Conservation (phyloP, 2,797 vertebrate genomes). For the Hybognathus amarus region DNA sequence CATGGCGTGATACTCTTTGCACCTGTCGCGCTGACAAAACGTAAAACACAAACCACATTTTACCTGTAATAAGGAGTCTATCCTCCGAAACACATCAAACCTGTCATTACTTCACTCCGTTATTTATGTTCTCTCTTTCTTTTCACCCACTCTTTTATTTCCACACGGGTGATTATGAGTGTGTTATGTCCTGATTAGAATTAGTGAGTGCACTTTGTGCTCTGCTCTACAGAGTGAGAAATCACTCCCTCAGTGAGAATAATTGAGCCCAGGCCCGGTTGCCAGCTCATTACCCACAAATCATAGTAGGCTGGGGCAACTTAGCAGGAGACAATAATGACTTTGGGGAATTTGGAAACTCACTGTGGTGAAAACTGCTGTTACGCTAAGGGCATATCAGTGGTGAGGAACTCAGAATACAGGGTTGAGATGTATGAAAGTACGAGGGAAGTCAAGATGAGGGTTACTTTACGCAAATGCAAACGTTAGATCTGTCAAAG, state of each 20-base stretch:
- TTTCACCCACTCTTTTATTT: conserved; percentile 52
- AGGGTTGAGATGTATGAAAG: not conserved
- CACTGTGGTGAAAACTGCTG: conserved; percentile 61
- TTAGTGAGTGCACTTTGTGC: conserved; percentile 72
- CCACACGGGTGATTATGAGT: conserved; percentile 66
- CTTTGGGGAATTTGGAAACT: conserved; percentile 75
- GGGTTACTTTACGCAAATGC: not conserved
- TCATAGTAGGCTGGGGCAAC: conserved; percentile 76
- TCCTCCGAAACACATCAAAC: not conserved
- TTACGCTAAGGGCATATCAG: conserved; percentile 38
- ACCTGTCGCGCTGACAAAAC: conserved; percentile 28
- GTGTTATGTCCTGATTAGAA: conserved; percentile 80
- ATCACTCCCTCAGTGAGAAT: conserved; percentile 84
- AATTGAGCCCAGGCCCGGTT: conserved; percentile 80
- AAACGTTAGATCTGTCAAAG: not conserved
- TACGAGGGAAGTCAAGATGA: conserved; percentile 14
- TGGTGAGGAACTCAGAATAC: not conserved
- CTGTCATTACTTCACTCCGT: not conserved
- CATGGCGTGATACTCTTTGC: not conserved
- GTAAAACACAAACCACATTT: conserved; percentile 4
- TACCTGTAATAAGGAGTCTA: conserved; percentile 3
- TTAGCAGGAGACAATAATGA: conserved; percentile 79
- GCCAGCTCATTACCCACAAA: conserved; percentile 83
- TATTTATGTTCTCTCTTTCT: conserved; percentile 50
- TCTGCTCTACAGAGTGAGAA: conserved; percentile 81